These are phyloP conservation scores for Silurus lanzhouensis DNA, from an alignment of 2,797 vertebrate species.

Conservation along the genomic window DNA sequence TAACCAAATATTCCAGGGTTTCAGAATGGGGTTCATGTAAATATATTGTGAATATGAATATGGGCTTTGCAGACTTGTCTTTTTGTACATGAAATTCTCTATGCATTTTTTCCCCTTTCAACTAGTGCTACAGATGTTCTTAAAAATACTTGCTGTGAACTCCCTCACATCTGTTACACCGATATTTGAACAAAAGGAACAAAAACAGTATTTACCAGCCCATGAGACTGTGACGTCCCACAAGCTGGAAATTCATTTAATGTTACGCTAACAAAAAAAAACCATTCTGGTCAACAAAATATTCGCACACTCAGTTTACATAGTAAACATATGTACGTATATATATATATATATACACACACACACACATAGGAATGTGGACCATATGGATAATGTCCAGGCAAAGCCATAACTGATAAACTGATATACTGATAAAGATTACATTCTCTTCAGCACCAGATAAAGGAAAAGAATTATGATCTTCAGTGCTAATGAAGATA, in stretches of 20 bases:
- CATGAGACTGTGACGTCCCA: not conserved
- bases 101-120: not conserved
- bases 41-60: not conserved
- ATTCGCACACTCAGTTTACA: too few relatives aligned
- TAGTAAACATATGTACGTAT: too few relatives aligned
- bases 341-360: too few relatives aligned
- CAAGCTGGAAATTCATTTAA: not conserved
- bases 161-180: not conserved
- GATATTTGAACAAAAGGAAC: not conserved
- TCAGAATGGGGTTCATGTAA: not conserved
- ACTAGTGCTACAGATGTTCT: not conserved
- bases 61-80: not conserved
- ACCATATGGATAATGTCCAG: not conserved
- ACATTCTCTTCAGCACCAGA: not conserved
- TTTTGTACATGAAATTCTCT: not conserved
- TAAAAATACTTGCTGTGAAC: not conserved
- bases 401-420: constrained; percentile 6
- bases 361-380: not conserved
- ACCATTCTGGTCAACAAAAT: too few relatives aligned
- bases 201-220: not conserved
- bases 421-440: constrained; percentile 2
- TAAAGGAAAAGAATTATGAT: not conserved
- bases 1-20: not conserved
- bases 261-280: not conserved
- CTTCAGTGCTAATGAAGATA: constrained; percentile 7